Conservation (phyloP, 92 coral and sea anemone genomes). For the Anthopleura xanthogrammica region DNA sequence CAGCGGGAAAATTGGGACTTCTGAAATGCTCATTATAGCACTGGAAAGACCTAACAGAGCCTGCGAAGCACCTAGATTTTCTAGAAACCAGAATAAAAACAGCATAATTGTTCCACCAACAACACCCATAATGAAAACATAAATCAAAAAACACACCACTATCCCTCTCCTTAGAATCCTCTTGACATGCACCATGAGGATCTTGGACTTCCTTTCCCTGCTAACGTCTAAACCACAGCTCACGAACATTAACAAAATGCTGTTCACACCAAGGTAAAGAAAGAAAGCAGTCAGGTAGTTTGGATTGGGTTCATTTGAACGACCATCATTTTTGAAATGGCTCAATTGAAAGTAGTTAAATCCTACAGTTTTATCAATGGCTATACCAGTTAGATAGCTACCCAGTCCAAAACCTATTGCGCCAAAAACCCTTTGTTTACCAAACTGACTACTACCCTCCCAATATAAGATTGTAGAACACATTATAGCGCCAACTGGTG, state of each 20-base stretch:
- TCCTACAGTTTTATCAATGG: constrained; percentile 35
- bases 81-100: constrained; percentile 52
- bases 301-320: constrained; percentile 6
- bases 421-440: constrained; percentile 47
- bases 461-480: constrained; percentile 39
- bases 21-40: constrained; percentile 36
- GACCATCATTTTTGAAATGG: not conserved
- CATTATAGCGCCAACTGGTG: constrained; percentile 44
- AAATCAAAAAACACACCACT: constrained; percentile 29
- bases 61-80: constrained; percentile 51
- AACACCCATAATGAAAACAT: constrained; percentile 38
- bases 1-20: constrained; percentile 33
- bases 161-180: constrained; percentile 15
- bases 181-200: constrained; percentile 20
- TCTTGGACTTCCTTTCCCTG: constrained; percentile 28
- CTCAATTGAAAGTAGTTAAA: constrained; percentile 27
- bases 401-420: constrained; percentile 48
- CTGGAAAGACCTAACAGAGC: constrained; percentile 39
- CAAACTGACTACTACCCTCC: constrained; percentile 43
- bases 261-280: constrained; percentile 22
- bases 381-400: constrained; percentile 43
- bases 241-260: constrained; percentile 19
- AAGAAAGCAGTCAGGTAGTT: constrained; percentile 49
- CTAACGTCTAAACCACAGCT: constrained; percentile 30
- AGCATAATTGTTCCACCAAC: constrained; percentile 48